phyloP scores from a whole-genome alignment of 2,113 vertebrate genomes.

The Steatornis caripensis region DNA sequence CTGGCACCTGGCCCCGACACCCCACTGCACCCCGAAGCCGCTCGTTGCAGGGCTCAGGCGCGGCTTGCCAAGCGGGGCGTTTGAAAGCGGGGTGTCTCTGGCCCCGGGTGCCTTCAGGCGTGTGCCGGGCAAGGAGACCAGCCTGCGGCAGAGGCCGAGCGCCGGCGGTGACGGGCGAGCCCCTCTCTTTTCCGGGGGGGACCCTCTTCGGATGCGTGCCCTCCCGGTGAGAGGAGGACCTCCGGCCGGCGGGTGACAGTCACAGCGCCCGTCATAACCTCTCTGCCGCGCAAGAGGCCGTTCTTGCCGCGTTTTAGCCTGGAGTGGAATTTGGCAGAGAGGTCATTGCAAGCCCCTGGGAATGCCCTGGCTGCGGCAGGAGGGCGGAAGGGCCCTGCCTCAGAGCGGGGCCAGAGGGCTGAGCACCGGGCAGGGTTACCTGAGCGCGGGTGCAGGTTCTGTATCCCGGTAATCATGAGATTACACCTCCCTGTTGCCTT shows the following conservation, averaged over 20 bases:
- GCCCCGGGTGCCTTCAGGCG: rapidly evolving
- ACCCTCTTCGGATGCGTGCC: rapidly evolving
- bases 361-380: background rate
- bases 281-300: background rate
- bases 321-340: background rate
- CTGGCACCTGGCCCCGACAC: rapidly evolving
- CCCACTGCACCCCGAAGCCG: rapidly evolving
- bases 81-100: rapidly evolving
- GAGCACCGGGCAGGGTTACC: background rate
- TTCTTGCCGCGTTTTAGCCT: too few relatives aligned
- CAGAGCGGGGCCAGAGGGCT: background rate
- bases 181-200: rapidly evolving
- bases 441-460: background rate
- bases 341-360: background rate
- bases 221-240: too few relatives aligned
- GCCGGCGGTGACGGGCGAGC: rapidly evolving
- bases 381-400: background rate
- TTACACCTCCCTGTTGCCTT: background rate
- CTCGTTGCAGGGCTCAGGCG: background rate
- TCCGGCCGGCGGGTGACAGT: too few relatives aligned
- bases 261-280: rapidly evolving
- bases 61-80: too few relatives aligned
- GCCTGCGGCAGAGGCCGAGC: rapidly evolving
- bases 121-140: background rate
- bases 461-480: background rate